Percentiles rank a stretch among this genome's conserved stretches.
These are phyloP conservation scores for Thunnus albacares DNA, from an alignment of 2,797 vertebrate species.

Conservation along the genomic window DNA sequence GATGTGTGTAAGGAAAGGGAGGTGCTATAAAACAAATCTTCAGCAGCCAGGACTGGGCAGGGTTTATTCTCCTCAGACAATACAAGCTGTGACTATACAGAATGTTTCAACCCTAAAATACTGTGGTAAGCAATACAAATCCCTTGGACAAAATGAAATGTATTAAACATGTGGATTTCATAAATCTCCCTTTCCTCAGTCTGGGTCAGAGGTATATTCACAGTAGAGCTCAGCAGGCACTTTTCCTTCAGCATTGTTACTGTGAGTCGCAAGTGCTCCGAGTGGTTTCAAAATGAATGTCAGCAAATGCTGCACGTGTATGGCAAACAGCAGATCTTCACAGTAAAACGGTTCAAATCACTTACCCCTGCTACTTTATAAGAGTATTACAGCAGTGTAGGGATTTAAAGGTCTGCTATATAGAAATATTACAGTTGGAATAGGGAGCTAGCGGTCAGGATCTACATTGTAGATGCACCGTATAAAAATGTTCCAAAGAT, in stretches of 20 bases:
- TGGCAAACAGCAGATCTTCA: constrained; percentile 74
- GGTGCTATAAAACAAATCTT: constrained; percentile 80
- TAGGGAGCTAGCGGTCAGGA: constrained; percentile 26
- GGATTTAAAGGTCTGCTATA: constrained; percentile 67
- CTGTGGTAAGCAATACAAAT: constrained; percentile 86
- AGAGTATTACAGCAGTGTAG: constrained; percentile 64
- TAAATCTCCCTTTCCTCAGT: constrained; percentile 85
- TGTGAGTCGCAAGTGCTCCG: constrained; percentile 71
- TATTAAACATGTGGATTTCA: constrained; percentile 91
- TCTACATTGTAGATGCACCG: constrained; percentile 32
- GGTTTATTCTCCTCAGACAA: constrained; percentile 83
- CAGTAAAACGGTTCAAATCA: constrained; percentile 78
- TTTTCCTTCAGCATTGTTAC: constrained; percentile 77
- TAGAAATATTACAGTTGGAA: constrained; percentile 55
- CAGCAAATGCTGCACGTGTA: constrained; percentile 80
- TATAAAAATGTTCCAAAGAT: constrained; percentile 48
- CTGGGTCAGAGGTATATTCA: constrained; percentile 84
- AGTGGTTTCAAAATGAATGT: constrained; percentile 83
- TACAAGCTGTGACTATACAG: constrained; percentile 81
- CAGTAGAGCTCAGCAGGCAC: constrained; percentile 80
- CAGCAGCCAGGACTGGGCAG: constrained; percentile 74
- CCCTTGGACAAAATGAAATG: constrained; percentile 90
- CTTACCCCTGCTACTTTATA: constrained; percentile 75
- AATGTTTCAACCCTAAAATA: constrained; percentile 83
- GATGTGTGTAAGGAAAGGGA: constrained; percentile 70